Percentiles rank a stretch among this genome's conserved stretches.
Conservation (phyloP, 1,140 invertebrate genomes). For the Drosophila obscura region DNA sequence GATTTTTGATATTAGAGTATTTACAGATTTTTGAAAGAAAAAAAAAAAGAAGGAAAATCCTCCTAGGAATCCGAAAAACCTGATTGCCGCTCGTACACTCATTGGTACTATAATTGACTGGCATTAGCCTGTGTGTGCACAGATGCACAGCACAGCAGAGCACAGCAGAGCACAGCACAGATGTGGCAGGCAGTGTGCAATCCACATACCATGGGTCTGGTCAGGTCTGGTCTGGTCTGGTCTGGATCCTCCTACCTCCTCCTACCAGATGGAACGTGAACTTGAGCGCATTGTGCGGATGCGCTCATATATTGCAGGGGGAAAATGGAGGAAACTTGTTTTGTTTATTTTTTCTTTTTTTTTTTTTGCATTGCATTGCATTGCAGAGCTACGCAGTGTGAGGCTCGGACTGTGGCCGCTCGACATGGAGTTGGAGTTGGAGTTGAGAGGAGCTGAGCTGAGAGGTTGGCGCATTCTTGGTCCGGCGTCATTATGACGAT, state of each 20-base stretch:
- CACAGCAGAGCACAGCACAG: background rate
- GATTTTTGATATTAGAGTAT: too few relatives aligned
- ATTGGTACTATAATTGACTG: constrained; percentile 26
- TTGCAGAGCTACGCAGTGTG: too few relatives aligned
- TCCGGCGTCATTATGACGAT: constrained; percentile 63
- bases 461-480: constrained; percentile 56
- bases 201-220: constrained; percentile 26
- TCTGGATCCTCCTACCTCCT: constrained; percentile 1
- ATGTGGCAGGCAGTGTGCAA: constrained; percentile 34
- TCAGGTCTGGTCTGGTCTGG: too few relatives aligned
- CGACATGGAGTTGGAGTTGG: background rate
- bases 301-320: constrained; percentile 28
- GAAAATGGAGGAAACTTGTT: background rate
- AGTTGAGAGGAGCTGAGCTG: background rate
- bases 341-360: too few relatives aligned
- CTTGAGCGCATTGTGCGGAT: constrained; percentile 39
- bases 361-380: too few relatives aligned
- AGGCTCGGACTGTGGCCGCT: too few relatives aligned
- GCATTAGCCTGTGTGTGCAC: constrained; percentile 28
- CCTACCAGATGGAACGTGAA: constrained; percentile 9
- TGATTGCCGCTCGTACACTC: too few relatives aligned
- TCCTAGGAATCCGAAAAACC: too few relatives aligned
- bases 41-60: too few relatives aligned
- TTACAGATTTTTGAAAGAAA: too few relatives aligned
- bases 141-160: background rate